Conservation (phyloP, 2,113 vertebrate species). For the Scalopus aquaticus region DNA sequence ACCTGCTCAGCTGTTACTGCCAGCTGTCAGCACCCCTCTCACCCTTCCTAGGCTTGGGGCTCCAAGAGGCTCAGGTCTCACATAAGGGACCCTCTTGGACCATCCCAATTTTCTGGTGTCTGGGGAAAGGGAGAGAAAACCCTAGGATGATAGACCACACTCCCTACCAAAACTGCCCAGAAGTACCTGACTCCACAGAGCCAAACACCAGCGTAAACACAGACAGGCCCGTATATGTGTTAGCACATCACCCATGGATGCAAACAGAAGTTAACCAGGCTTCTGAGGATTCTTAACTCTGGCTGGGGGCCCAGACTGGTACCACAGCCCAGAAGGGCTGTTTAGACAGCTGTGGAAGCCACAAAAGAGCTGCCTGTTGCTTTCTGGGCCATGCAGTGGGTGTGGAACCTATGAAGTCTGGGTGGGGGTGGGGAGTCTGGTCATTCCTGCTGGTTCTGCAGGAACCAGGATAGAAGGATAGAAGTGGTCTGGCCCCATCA, state of each 20-base stretch:
- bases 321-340: constrained; percentile 66
- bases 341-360: constrained; percentile 80
- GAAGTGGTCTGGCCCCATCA: background rate
- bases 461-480: background rate
- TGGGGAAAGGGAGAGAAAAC: background rate
- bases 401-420: constrained; percentile 45
- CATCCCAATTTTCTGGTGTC: constrained; percentile 14
- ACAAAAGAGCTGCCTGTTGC: constrained; percentile 76
- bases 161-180: background rate
- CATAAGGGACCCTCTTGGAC: background rate
- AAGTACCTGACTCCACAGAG: background rate
- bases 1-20: constrained; percentile 75
- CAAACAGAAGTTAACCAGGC: constrained; percentile 26
- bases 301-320: constrained; percentile 68
- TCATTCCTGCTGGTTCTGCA: constrained; percentile 47
- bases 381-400: constrained; percentile 4
- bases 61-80: constrained; percentile 18
- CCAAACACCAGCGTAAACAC: constrained; percentile 29
- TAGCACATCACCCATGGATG: background rate
- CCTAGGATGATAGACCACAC: background rate
- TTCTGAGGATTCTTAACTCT: constrained; percentile 65
- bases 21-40: constrained; percentile 63
- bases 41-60: constrained; percentile 39
- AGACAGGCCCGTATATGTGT: background rate
- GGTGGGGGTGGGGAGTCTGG: background rate